phyloP scores from a whole-genome alignment of 1,140 invertebrate genomes.

The Saccostrea glomerata region DNA sequence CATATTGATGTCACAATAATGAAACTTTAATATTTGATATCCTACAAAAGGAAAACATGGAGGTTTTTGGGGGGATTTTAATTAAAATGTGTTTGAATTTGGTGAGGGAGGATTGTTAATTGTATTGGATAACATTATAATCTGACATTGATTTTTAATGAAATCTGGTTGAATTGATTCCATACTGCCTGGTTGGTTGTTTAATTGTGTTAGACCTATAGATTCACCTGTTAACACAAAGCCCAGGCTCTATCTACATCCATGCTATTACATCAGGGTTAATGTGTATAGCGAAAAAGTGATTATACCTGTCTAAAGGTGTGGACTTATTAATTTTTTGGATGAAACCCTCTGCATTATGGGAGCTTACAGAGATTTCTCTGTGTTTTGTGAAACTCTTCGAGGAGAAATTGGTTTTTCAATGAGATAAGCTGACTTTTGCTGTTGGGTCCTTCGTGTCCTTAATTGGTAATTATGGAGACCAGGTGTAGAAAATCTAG shows the following conservation, averaged over 20 bases:
- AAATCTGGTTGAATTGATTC: background rate
- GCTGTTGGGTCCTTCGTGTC: background rate
- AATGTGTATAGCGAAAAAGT: background rate
- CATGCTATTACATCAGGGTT: background rate
- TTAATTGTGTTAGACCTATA: background rate
- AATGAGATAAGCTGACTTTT: conserved; percentile 16
- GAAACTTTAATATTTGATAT: conserved; percentile 15
- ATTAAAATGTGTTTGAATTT: background rate
- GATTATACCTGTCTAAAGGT: background rate
- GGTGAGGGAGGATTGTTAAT: background rate
- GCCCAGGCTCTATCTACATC: background rate
- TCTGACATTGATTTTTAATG: conserved; percentile 14
- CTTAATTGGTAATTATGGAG: background rate
- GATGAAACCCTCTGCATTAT: background rate
- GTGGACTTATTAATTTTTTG: background rate
- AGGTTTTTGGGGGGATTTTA: background rate
- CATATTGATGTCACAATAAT: background rate
- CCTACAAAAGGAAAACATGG: background rate
- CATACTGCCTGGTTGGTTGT: background rate
- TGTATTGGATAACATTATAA: background rate
- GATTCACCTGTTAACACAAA: background rate
- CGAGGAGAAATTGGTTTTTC: background rate
- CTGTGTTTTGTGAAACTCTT: background rate
- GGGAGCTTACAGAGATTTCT: background rate
- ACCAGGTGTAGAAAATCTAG: background rate